Evolutionary conservation across 2,888 invertebrate species (phyloP).

Genomic region (Drosophila affinis): DNA sequence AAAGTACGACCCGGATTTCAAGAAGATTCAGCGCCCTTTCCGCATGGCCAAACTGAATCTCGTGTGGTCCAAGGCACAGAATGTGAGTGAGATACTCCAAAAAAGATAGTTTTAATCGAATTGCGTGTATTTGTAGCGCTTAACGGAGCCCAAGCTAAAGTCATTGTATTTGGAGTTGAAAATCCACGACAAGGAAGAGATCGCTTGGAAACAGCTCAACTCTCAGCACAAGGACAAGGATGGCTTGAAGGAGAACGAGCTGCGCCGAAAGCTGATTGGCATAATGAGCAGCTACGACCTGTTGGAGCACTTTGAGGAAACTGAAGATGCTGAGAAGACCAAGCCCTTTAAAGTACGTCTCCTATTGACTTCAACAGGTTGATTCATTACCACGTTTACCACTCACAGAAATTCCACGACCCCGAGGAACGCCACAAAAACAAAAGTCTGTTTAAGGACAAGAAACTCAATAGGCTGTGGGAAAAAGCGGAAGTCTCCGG

Average conservation of each 20-base stretch:
- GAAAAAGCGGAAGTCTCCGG: slow-evolving; percentile 93
- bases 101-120: background rate
- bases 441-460: slow-evolving; percentile 93
- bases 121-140: slow-evolving; percentile 84
- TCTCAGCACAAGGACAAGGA: slow-evolving; percentile 94
- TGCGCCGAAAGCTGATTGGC: slow-evolving; percentile 91
- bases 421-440: slow-evolving; percentile 87
- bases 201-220: slow-evolving; percentile 91
- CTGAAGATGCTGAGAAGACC: slow-evolving; percentile 85
- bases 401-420: slow-evolving; percentile 82
- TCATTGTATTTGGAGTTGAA: slow-evolving; percentile 94
- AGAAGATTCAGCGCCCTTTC: slow-evolving; percentile 92
- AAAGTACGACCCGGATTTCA: slow-evolving; percentile 85
- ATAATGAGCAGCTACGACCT: slow-evolving; percentile 93
- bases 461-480: slow-evolving; percentile 95
- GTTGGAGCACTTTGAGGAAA: slow-evolving; percentile 91
- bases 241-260: slow-evolving; percentile 91
- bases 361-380: slow-evolving; percentile 14
- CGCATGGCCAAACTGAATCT: slow-evolving; percentile 95
- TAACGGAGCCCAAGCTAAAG: slow-evolving; percentile 93
- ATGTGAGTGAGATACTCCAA: slow-evolving; percentile 85
- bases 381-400: background rate
- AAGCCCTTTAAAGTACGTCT: slow-evolving; percentile 78
- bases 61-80: slow-evolving; percentile 95
- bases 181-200: slow-evolving; percentile 96